A percentile compares a stretch with the other conserved stretches of the same genome.
Conservation (phyloP, 1,140 invertebrate species). For the Drosophila ironensis region DNA sequence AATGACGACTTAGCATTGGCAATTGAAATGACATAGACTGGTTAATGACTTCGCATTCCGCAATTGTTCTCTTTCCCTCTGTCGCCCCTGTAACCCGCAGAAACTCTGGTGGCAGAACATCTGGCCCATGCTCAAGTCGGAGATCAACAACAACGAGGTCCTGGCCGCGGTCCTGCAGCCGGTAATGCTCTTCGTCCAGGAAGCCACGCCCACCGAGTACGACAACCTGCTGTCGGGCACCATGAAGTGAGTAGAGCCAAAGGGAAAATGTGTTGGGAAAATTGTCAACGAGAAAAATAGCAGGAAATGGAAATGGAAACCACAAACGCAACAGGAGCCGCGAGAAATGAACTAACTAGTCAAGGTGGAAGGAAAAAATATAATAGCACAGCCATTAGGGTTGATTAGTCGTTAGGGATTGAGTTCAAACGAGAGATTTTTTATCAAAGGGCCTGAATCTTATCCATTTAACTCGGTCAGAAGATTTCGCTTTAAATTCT, state of each 20-base stretch:
- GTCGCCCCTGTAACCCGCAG: conserved; percentile 83
- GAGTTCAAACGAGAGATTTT: no score
- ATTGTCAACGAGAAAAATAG: neutral
- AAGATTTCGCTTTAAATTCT: no score
- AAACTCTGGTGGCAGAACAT: conserved; percentile 98
- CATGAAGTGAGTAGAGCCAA: conserved; percentile 85
- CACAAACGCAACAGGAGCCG: neutral
- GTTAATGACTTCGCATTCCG: conserved; percentile 39
- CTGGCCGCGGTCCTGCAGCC: conserved; percentile 94
- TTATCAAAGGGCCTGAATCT: no score
- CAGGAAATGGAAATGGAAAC: neutral
- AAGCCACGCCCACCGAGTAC: conserved; percentile 92
- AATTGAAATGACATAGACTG: conserved; percentile 43
- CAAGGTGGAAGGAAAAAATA: no score
- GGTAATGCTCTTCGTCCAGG: conserved; percentile 93
- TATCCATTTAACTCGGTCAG: no score
- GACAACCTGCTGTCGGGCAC: conserved; percentile 90
- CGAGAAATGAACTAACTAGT: neutral
- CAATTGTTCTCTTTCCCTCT: conserved; percentile 19
- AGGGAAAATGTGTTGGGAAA: no score
- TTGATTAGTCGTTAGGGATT: neutral
- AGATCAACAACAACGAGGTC: conserved; percentile 93
- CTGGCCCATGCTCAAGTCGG: conserved; percentile 93
- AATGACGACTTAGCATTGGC: conserved; percentile 47
- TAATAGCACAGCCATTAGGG: no score